These are phyloP conservation scores for Drosophila nr. perissopoda DNA, from an alignment of 2,888 invertebrate genomes.

Conservation along the genomic window DNA sequence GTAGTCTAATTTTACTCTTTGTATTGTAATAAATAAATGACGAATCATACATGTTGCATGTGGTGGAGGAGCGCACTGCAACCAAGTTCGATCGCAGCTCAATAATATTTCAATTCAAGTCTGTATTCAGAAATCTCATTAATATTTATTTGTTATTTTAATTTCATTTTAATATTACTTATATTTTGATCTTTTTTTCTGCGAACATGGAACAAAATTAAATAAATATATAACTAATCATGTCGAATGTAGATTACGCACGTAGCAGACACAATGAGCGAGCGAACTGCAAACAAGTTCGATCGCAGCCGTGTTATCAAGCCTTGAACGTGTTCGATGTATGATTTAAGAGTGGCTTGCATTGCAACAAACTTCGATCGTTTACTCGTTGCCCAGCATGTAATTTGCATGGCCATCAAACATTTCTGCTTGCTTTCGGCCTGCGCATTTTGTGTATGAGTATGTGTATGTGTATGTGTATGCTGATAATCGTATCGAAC, in stretches of 20 bases:
- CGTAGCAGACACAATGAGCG: not conserved
- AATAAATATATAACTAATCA: not conserved
- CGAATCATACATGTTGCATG: not conserved
- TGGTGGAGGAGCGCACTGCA: not conserved
- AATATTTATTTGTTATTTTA: not conserved
- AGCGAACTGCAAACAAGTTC: not conserved
- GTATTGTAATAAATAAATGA: not conserved
- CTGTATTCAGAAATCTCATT: not conserved
- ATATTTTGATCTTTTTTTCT: too few relatives aligned
- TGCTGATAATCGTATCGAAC: not conserved
- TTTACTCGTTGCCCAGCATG: not conserved
- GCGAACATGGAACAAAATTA: not conserved
- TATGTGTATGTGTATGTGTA: too few relatives aligned
- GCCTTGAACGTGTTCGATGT: not conserved
- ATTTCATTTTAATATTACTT: not conserved
- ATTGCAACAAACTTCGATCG: not conserved
- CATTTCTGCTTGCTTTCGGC: not conserved
- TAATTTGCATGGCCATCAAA: not conserved
- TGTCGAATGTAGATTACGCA: not conserved
- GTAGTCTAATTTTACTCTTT: not conserved
- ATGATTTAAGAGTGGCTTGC: not conserved
- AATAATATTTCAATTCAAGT: not conserved
- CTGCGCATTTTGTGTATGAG: not conserved
- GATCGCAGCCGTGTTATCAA: not conserved
- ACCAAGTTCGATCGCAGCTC: not conserved